These are phyloP conservation scores for Sinocyclocheilus maitianheensis DNA, from an alignment of 2,113 vertebrate species.

Conservation along the genomic window DNA sequence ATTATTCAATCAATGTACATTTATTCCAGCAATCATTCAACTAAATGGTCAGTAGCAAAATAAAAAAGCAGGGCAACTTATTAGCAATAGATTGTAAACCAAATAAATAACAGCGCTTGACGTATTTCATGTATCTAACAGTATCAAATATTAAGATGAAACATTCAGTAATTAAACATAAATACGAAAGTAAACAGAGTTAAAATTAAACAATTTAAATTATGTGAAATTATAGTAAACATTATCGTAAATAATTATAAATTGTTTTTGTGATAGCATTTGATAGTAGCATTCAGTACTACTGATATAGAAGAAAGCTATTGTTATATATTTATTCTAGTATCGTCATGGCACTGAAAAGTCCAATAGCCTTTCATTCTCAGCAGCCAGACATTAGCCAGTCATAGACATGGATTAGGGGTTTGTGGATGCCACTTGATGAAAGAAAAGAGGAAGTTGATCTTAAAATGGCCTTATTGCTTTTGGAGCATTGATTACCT, in stretches of 20 bases:
- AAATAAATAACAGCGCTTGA: not conserved
- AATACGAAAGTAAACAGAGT: not conserved
- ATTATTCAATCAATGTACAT: no score
- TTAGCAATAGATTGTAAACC: not conserved
- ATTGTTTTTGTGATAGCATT: not conserved
- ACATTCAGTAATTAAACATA: not conserved
- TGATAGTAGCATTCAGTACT: not conserved
- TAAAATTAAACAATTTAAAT: not conserved
- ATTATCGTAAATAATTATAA: not conserved
- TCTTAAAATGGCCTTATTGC: constrained; percentile 44
- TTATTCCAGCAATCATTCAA: not conserved
- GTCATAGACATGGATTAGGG: constrained; percentile 9
- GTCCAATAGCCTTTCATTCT: not conserved
- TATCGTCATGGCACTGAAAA: not conserved
- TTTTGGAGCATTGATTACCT: constrained; percentile 55
- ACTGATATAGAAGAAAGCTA: not conserved
- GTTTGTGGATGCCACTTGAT: constrained; percentile 12
- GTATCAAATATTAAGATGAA: not conserved
- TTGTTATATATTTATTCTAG: not conserved
- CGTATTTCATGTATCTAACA: not conserved
- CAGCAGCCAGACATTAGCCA: not conserved
- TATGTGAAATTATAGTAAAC: not conserved
- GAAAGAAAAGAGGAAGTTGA: constrained; percentile 42
- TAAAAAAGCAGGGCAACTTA: not conserved
- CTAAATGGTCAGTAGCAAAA: not conserved